Base-by-base conservation (phyloP, 2,888 invertebrate species). In the Meganola albula region DNA sequence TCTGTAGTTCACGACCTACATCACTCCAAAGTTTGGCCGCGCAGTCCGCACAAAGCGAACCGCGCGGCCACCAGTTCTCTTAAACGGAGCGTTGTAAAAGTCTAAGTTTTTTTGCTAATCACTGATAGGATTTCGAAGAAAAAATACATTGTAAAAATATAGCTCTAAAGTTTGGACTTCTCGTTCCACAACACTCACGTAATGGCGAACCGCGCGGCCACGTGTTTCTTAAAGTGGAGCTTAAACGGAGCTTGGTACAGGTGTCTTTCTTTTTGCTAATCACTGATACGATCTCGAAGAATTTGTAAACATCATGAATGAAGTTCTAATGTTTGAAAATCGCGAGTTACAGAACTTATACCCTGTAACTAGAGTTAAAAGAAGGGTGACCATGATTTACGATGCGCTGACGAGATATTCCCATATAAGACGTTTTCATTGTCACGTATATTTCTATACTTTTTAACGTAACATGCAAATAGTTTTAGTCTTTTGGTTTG, bases 401-500 rank as follows among this genome's bases (percentile, higher is more conserved):
- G 20, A 20, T 20, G 20, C 20, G 20, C 20, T 20, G 20, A 20
- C 20, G 20, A 20, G 20, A 20, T 25, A 25, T 25, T 25, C 25
- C 25, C 25, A 25, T 25, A 29, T 30, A 23, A 30, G 23, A 14
- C 33, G 33, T 27, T 33, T 33, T 33, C 31, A 31, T 27, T 27
- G 27, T 27, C 27, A 27, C 31, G 31, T 32, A 32, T 32, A 32
- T 32, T 32, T 32, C 32, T 32, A 32, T 32, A 32, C 32, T 32
- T 32, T 32, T 32, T 32, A 32, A 26, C 32, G 32, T 32, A 32
- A 32, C 32, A 32, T 32, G 32, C 32, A 32, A 32, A 32, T 32
- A 32, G 32, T 32, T 32, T 32, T 32, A 32, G 32, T 32, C 32
- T 32, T 32, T 32, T 32, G 32, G 32, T 32, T 32, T 32, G 32